phyloP scores from a whole-genome alignment of 2,888 invertebrate genomes.

The Lottia gigantea region DNA sequence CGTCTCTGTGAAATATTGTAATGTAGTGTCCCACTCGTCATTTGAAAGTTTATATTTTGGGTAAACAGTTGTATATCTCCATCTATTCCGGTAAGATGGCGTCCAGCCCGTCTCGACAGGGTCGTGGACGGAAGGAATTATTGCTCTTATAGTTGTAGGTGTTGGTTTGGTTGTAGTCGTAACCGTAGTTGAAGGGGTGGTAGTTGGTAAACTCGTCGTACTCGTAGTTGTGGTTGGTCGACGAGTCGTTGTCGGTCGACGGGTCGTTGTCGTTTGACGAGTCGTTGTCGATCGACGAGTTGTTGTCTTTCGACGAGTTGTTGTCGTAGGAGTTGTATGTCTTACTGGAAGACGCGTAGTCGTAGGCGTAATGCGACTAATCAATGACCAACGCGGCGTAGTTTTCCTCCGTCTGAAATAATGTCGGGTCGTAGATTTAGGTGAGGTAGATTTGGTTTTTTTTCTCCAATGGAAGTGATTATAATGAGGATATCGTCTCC shows the following conservation, averaged over 20 bases:
- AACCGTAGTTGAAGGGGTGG: neutral
- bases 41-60: neutral
- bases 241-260: slow-evolving; percentile 9
- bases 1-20: neutral
- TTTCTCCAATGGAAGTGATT: neutral
- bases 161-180: neutral
- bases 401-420: neutral
- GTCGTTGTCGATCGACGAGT: slow-evolving; percentile 7
- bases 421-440: neutral
- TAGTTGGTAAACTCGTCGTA: neutral
- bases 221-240: neutral
- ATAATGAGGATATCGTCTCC: neutral
- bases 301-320: neutral
- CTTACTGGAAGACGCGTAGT: neutral
- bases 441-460: slow-evolving; percentile 1
- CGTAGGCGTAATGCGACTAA: slow-evolving; percentile 7
- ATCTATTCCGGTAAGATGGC: neutral
- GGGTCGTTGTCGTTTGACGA: neutral
- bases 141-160: neutral
- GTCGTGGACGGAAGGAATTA: neutral
- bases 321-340: slow-evolving; percentile 5
- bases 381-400: slow-evolving; percentile 18
- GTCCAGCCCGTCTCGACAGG: neutral
- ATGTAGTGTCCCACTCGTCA: neutral
- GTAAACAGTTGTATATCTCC: neutral